Conservation (phyloP, 2,888 invertebrate species). For the Mythimna vitellina region DNA sequence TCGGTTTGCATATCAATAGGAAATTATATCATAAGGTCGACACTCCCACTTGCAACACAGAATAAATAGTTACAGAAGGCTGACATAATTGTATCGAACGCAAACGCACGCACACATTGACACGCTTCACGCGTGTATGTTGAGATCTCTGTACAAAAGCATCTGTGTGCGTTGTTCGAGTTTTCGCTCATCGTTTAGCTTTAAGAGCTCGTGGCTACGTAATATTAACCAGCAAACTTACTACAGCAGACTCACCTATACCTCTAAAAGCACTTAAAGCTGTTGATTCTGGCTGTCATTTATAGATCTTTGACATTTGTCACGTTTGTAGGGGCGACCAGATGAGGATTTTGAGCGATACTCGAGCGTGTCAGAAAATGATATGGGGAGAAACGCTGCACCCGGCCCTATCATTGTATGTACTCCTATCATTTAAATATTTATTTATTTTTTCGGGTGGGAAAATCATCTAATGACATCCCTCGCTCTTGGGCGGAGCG, state of each 20-base stretch:
- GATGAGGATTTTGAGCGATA: too few species aligned
- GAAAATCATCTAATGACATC: too few species aligned
- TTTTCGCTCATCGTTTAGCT: too few species aligned
- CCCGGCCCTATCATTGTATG: too few species aligned
- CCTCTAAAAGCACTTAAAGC: background rate
- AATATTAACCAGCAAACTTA: background rate
- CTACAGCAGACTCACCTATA: background rate
- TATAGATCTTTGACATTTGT: background rate
- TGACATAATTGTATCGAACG: background rate
- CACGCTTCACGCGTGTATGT: background rate
- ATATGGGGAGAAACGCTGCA: too few species aligned
- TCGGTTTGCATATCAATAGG: conserved; percentile 52
- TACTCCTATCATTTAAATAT: too few species aligned
- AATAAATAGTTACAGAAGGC: background rate
- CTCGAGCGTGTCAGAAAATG: too few species aligned
- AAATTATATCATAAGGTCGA: conserved; percentile 46
- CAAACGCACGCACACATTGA: background rate
- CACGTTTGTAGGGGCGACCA: too few species aligned
- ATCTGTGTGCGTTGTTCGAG: background rate
- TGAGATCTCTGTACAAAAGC: background rate
- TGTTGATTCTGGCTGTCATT: background rate
- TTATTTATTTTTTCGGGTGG: too few species aligned
- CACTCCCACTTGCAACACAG: conserved; percentile 31
- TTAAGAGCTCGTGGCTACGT: too few species aligned
- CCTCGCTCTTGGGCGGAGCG: too few species aligned